Evolutionary conservation across 2,888 invertebrate genomes (phyloP), one percentile per base, ranked within the genome.

Genomic region (Melipona beecheii): DNA sequence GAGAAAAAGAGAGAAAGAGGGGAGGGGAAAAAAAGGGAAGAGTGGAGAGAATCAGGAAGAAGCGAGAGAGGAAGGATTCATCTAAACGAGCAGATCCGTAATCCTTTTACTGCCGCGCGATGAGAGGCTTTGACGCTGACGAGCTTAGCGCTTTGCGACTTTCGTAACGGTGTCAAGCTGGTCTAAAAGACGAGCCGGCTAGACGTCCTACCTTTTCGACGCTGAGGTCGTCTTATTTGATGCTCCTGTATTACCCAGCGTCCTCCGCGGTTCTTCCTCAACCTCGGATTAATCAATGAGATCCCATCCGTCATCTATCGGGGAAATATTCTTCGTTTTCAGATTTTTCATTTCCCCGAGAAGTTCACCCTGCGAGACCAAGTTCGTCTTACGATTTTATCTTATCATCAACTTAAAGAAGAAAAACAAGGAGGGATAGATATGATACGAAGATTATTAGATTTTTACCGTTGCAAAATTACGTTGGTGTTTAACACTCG

Each of bases 91-190:
- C 75, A 84, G 78, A 83, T 81, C 79, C 85, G 84, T 90, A 90
- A 90, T 90, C 89, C 86, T 65, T 82, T 87, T 86, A 86, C 78
- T 82, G 81, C 81, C 68, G 72, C 76, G 60, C 81, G 82, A 84
- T 81, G 86, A 85, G 75, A 83, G 77, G 84, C 87, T 89, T 89
- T 89, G 88, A 87, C 77, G 78, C 81, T 89, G 89, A 89, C 87
- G 86, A 88, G 89, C 87, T 89, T 89, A 88, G 76, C 72, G 86
- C 85, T 89, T 88, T 84, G 85, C 78, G 84, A 86, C 86, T 88
- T 87, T 86, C 84, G 76, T 78, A 87, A 88, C 75, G 81, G 84
- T 88, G 88, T 88, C 87, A 89, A 89, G 89, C 80, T 78, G 83
- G 83, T 82, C 85, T 88, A 87, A 88, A 87, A 84, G 86, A 85